Evolutionary conservation across 2,113 vertebrate genomes (phyloP).

Genomic region (Bagarius yarrelli): DNA sequence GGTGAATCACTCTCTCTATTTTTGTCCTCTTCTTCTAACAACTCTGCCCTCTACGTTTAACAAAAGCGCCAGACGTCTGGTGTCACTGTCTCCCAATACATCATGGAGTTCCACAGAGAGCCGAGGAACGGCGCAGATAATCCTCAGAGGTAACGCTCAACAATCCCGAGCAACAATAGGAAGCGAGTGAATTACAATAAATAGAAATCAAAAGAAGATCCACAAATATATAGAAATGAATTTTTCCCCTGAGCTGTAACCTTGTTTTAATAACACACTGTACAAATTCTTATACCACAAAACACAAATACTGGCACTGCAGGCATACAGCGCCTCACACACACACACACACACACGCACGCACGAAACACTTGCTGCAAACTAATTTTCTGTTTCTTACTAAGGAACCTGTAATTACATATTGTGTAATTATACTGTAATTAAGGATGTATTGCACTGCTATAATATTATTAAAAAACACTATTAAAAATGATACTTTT

Average conservation of each 20-base stretch:
- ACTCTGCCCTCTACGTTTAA: slow-evolving; percentile 44
- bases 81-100: slow-evolving; percentile 49
- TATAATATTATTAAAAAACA: neutral
- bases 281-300: too few relatives aligned
- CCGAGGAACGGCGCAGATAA: neutral
- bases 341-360: neutral
- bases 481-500: neutral
- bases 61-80: slow-evolving; percentile 46
- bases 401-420: neutral
- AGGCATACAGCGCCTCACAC: neutral
- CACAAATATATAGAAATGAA: neutral
- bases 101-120: slow-evolving; percentile 39
- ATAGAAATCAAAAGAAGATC: slow-evolving; percentile 6
- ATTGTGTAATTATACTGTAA: neutral
- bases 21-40: slow-evolving; percentile 30
- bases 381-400: neutral
- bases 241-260: neutral
- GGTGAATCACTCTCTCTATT: slow-evolving; percentile 40
- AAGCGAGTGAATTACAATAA: neutral
- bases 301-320: neutral
- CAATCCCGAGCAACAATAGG: slow-evolving; percentile 6
- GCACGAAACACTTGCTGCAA: too few relatives aligned
- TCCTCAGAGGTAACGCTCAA: slow-evolving; percentile 1
- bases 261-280: neutral
- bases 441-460: neutral